phyloP scores from a whole-genome alignment of 2,888 invertebrate genomes.

The Andrena dorsata region DNA sequence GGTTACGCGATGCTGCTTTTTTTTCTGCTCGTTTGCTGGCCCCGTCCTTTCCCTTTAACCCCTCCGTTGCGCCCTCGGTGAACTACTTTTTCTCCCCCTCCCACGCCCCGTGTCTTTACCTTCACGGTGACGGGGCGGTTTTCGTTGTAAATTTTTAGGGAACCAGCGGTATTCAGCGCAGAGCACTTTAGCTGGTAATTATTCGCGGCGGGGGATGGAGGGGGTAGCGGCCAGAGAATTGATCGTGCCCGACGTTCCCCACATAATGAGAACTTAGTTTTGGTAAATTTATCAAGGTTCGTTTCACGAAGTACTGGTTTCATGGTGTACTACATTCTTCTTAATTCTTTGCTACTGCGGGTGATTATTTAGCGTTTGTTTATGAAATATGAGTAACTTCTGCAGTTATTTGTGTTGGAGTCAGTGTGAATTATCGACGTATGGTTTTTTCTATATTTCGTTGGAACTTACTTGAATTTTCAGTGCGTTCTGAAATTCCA shows the following conservation, averaged over 20 bases:
- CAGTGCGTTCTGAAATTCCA: too few species aligned
- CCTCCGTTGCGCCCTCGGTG: conserved; percentile 34
- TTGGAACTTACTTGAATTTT: too few species aligned
- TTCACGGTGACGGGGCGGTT: not conserved
- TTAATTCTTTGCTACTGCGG: too few species aligned
- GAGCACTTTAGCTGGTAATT: conserved; percentile 4
- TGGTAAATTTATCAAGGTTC: not conserved
- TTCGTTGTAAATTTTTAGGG: conserved; percentile 9
- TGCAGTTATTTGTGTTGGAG: too few species aligned
- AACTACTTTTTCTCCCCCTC: conserved; percentile 35
- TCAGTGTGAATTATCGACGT: too few species aligned
- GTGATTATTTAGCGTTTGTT: too few species aligned
- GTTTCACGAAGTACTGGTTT: too few species aligned
- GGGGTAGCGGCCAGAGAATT: not conserved
- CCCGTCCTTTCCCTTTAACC: conserved; percentile 39
- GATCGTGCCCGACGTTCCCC: not conserved
- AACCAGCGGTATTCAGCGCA: not conserved
- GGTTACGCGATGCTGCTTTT: conserved; percentile 40
- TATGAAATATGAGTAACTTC: too few species aligned
- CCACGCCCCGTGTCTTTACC: not conserved
- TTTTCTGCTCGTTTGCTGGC: conserved; percentile 41
- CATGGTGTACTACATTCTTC: too few species aligned
- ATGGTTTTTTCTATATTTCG: too few species aligned
- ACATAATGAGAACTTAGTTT: not conserved
- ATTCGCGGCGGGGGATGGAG: not conserved